These are phyloP conservation scores for Holcopasites calliopsidis DNA, from an alignment of 1,140 invertebrate species.

Conservation along the genomic window DNA sequence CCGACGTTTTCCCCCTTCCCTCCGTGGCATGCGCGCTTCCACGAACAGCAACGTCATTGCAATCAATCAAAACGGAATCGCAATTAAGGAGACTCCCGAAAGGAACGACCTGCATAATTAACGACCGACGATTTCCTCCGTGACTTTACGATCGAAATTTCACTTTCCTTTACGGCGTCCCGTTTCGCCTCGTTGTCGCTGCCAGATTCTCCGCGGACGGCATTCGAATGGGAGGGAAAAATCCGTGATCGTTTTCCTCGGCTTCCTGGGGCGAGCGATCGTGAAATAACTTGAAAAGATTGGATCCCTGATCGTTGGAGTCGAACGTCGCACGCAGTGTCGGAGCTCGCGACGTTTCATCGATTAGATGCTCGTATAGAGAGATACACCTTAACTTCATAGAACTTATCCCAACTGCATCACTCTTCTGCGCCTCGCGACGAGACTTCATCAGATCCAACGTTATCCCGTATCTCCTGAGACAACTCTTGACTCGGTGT, in stretches of 20 bases:
- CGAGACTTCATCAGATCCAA: background rate
- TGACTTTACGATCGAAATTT: slow-evolving; percentile 48
- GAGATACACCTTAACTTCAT: too few species aligned
- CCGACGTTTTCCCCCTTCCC: background rate
- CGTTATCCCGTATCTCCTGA: background rate
- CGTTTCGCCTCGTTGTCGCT: background rate
- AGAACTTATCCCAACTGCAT: background rate
- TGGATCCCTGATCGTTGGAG: too few species aligned
- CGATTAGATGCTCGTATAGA: background rate
- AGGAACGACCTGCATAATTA: slow-evolving; percentile 35
- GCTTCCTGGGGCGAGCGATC: too few species aligned
- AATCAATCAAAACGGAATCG: slow-evolving; percentile 41
- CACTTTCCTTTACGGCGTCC: slow-evolving; percentile 31
- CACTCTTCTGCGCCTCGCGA: background rate
- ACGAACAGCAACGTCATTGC: slow-evolving; percentile 30
- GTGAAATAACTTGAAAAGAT: too few species aligned
- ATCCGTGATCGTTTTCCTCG: too few species aligned
- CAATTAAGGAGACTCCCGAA: slow-evolving; percentile 38
- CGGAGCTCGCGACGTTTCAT: too few species aligned
- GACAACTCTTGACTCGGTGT: background rate
- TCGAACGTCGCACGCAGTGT: too few species aligned
- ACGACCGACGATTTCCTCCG: slow-evolving; percentile 35
- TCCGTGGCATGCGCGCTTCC: background rate
- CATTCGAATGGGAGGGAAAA: too few species aligned
- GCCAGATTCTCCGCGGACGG: slow-evolving; percentile 3